Conservation (phyloP, 2,888 invertebrate genomes). For the Epinotia brunnichana region DNA sequence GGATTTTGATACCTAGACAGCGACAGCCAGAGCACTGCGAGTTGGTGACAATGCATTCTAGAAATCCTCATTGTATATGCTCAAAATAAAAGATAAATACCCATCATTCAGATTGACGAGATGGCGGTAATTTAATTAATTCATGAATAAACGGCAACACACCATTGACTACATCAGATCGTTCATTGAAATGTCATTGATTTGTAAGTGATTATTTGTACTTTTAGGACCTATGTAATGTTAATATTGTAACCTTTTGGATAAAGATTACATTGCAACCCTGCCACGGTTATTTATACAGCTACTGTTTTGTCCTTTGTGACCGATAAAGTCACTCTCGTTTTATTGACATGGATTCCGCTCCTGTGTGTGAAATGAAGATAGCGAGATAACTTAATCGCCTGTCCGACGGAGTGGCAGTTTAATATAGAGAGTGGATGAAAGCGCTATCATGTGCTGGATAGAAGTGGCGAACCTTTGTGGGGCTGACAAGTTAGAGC, state of each 20-base stretch:
- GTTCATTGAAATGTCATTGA: not conserved
- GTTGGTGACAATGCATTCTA: no score
- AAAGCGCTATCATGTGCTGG: not conserved
- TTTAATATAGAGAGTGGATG: conserved; percentile 8
- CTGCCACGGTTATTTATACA: not conserved
- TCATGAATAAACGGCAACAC: no score
- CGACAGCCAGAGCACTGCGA: no score
- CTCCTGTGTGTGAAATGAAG: conserved; percentile 14
- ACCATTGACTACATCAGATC: not conserved
- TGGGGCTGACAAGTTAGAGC: not conserved
- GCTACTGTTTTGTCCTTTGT: not conserved
- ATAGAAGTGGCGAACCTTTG: not conserved
- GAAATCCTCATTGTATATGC: no score
- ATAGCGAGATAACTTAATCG: conserved; percentile 24
- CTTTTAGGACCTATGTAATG: not conserved
- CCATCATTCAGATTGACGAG: not conserved
- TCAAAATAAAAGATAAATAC: no score
- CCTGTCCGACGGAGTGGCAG: conserved; percentile 13
- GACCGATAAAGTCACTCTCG: not conserved
- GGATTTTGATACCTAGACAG: no score
- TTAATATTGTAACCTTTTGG: not conserved
- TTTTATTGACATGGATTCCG: conserved; percentile 7
- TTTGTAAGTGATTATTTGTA: not conserved
- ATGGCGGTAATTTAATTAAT: no score
- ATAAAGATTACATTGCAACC: not conserved